Base-by-base conservation (phyloP, 2,888 invertebrate species). In the Noctua comes region DNA sequence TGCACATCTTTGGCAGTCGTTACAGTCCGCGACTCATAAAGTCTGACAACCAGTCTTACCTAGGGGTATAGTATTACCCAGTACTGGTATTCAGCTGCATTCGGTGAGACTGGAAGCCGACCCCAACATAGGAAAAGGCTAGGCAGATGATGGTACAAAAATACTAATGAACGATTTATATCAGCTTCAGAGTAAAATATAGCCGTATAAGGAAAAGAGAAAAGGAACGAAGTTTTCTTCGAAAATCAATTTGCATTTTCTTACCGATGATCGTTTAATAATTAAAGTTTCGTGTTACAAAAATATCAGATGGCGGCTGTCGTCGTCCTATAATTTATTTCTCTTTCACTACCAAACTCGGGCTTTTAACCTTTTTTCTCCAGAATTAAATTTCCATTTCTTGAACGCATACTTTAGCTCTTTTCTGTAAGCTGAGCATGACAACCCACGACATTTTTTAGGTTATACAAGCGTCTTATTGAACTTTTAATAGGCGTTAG, bases 401-500 rank as follows among this genome's bases (percentile, higher is more conserved):
- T 27, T 68, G 86, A 86, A 86, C 83, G 86, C 76, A 80, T 73
- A 57, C 68, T 77, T 79, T 77, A 31, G 36, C 27, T n/a, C 65
- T 66, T 40, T 40, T 66, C n/a, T 46, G 18, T 78, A 68, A 74
- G 65, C 24, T 78, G 66, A 74, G 65, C 24, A 74, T 86, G 88
- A 80, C 85, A 79, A 73, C 69, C 54, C 64, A 76, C 64, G 72
- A 72, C 73, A 69, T 86, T 88, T 88, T 83, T 70, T 68, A 86
- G 80, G 79, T 75, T 72, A 71, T 43, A 80, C 46, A 62, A 82
- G 72, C 62, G 65, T 40, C 76, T 64, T 76, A 77, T 76, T 62
- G 86, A 71, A 77, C 76, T 88, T 89, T 82, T 82, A 84, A 79
- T 77, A 80, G 79, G 74, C 76, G 73, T 77, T 82, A 72, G 77